Evolutionary conservation across 1,140 invertebrate species (phyloP).

Genomic region (Mizuhopecten yessoensis): DNA sequence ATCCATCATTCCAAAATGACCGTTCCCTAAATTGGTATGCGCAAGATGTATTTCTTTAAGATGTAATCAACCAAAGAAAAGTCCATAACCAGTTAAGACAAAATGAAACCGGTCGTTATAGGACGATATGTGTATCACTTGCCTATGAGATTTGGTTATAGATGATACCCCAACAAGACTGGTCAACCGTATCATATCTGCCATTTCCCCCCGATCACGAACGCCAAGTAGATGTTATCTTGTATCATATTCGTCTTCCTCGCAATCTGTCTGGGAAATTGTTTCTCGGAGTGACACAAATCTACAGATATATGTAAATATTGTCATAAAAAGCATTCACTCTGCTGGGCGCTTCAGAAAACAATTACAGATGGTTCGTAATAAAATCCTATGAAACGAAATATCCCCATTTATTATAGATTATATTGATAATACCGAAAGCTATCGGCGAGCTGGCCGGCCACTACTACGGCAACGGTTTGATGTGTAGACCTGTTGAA

Average conservation of each 20-base stretch:
- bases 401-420: neutral
- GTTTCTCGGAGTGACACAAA: neutral
- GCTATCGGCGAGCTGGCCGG: neutral
- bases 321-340: neutral
- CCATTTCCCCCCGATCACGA: neutral
- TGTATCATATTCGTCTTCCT: neutral
- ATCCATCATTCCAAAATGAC: neutral
- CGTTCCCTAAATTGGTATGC: neutral
- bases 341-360: neutral
- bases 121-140: neutral
- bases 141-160: neutral
- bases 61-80: neutral
- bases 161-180: neutral
- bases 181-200: neutral
- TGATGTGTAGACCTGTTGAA: neutral
- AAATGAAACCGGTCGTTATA: neutral
- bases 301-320: neutral
- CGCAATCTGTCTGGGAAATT: constrained; percentile 7
- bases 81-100: neutral
- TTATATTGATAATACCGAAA: neutral
- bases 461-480: neutral
- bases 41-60: neutral
- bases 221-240: neutral
- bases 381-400: neutral
- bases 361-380: constrained; percentile 16